Evolutionary conservation across 2,113 vertebrate species (phyloP).

Genomic region (Zosterops japonicus): DNA sequence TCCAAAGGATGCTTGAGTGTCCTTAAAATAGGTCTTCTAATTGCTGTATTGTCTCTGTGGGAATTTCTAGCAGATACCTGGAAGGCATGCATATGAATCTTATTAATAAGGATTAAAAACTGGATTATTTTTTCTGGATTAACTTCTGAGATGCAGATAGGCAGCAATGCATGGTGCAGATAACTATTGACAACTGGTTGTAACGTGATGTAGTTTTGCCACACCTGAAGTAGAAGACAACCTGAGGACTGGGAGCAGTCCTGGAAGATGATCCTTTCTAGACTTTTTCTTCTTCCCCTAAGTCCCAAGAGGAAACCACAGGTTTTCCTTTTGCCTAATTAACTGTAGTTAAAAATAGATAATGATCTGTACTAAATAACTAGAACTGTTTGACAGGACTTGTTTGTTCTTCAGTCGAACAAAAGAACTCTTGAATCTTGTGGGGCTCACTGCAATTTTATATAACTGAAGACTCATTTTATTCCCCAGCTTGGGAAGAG

Average conservation of each 20-base stretch:
- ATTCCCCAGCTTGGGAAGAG: not conserved
- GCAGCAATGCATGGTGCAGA: not conserved
- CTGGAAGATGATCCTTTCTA: not conserved
- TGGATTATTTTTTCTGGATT: not conserved
- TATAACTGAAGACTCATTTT: rapidly evolving
- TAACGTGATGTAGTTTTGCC: not conserved
- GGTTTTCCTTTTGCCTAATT: not conserved
- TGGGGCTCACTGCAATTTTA: not conserved
- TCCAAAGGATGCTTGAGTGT: not conserved
- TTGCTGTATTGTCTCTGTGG: not conserved
- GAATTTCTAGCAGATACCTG: not conserved
- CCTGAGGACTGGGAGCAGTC: not conserved
- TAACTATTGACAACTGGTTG: not conserved
- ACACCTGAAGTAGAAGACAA: not conserved
- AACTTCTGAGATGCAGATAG: not conserved
- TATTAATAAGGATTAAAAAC: not conserved
- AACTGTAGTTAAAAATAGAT: not conserved
- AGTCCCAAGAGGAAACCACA: not conserved
- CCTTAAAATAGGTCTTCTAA: not conserved
- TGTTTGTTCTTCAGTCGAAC: not conserved
- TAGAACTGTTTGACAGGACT: not conserved
- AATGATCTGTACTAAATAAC: not conserved
- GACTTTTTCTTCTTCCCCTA: rapidly evolving
- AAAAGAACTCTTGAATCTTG: not conserved
- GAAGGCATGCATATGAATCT: not conserved